A percentile compares a stretch with the other conserved stretches of the same genome.
Evolutionary conservation across 2,888 invertebrate species (phyloP).

Genomic region (Bombyx huttoni): DNA sequence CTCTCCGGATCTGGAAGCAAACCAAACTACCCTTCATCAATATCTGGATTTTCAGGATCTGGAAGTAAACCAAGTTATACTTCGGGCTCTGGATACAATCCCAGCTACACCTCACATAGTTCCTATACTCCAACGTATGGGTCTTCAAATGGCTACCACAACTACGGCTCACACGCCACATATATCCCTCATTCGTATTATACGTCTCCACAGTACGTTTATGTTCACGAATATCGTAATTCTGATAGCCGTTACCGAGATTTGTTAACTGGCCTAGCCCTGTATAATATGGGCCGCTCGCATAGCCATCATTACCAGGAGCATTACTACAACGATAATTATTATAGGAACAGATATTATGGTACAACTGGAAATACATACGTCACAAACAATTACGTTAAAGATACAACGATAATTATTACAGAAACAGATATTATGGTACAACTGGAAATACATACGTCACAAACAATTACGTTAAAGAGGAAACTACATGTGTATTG

Average conservation of each 20-base stretch:
- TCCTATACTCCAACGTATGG: neutral
- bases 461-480: conserved; percentile 8
- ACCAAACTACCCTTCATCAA: conserved; percentile 14
- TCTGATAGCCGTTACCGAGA: conserved; percentile 51
- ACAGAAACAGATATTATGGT: conserved; percentile 28
- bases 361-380: conserved; percentile 5
- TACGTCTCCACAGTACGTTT: conserved; percentile 44
- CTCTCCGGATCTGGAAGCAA: conserved; percentile 12
- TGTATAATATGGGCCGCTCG: conserved; percentile 57
- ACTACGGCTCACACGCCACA: neutral
- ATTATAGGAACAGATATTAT: conserved; percentile 37
- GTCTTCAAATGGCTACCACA: neutral
- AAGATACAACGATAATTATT: conserved; percentile 44
- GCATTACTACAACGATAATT: conserved; percentile 50
- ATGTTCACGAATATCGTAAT: conserved; percentile 46
- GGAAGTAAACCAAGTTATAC: conserved; percentile 22
- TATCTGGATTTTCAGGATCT: conserved; percentile 14
- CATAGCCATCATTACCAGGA: conserved; percentile 38
- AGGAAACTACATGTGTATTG: conserved; percentile 41
- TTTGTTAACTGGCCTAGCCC: conserved; percentile 46
- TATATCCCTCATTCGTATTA: conserved; percentile 23
- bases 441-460: conserved; percentile 7
- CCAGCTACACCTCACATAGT: neutral
- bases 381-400: conserved; percentile 7
- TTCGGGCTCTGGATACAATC: conserved; percentile 15